These are phyloP conservation scores for Macrophya annulata DNA, from an alignment of 2,888 invertebrate species.

Conservation along the genomic window DNA sequence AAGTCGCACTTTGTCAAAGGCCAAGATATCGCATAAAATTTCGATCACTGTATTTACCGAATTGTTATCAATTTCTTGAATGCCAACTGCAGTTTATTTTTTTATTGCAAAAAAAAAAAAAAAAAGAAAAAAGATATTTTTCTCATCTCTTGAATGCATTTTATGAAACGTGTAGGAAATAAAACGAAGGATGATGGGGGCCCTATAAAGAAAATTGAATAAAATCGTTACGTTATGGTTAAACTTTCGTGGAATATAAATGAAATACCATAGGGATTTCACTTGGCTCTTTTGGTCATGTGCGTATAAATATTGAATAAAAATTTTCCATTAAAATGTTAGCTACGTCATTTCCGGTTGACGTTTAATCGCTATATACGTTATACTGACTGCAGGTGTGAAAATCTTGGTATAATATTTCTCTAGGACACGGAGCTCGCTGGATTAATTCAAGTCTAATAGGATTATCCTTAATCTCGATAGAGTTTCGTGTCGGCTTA, in stretches of 20 bases:
- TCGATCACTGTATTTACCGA: background rate
- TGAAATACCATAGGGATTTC: background rate
- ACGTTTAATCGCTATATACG: background rate
- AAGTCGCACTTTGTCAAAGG: background rate
- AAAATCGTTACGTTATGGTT: conserved; percentile 3
- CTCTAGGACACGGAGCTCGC: conserved; percentile 67
- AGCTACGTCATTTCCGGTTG: conserved; percentile 23
- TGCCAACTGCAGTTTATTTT: background rate
- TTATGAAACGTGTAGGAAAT: background rate
- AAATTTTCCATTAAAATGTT: conserved; percentile 27
- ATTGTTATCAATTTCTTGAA: background rate
- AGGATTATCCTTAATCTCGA: conserved; percentile 76
- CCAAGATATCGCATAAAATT: background rate
- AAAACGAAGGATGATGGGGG: background rate
- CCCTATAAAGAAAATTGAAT: background rate
- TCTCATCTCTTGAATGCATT: background rate
- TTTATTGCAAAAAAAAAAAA: background rate
- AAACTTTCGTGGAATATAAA: background rate
- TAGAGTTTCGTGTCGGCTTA: conserved; percentile 66
- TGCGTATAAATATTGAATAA: conserved; percentile 29
- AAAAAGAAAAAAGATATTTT: background rate
- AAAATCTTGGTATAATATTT: conserved; percentile 67
- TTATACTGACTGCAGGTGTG: background rate
- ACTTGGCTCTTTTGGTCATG: background rate
- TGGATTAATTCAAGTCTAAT: conserved; percentile 77